Evolutionary conservation across 2,888 invertebrate genomes (phyloP), one percentile per base, ranked within the genome.

Genomic region (Heliconius charithonia): DNA sequence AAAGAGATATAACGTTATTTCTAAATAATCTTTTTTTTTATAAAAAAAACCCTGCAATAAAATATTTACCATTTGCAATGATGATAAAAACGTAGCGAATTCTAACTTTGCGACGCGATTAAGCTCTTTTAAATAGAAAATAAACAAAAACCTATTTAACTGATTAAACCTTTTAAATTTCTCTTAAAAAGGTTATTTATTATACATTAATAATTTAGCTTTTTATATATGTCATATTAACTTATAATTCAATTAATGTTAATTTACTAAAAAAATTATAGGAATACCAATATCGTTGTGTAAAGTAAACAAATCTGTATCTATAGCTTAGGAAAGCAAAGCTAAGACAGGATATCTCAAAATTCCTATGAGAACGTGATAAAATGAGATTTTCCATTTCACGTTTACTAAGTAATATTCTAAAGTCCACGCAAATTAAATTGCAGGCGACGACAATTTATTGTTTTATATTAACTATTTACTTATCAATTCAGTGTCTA

Each of bases 131-230:
- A 12, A 37, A 37, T n/a, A 66, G 12, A 22, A 22, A 12, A 66
- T 66, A 66, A 66, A 32, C 32, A 65, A 66, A 66, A 66, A 37
- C 9, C 37, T 66, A 37, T 66, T 67, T n/a, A 29, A n/a, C 32
- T n/a, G 67, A 67, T 67, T 67, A 41, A 41, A 41, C 13, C 3
- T 67, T 67, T 67, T n/a, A n/a, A n/a, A 67, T 12, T 25, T 66
- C 19, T 66, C 10, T 22, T 66, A 12, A 12, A 66, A 37, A 66
- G 2, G 22, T 66, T 16, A 66, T n/a, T n/a, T n/a, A n/a, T n/a
- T 66, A 22, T 22, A 66, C 16, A 22, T 32, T 4, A 45, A 45
- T 32, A 66, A 66, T 22, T 56, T 56, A 22, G 56, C 22, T 22
- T 22, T 45, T 41, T 37, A 10, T 37, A 45, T 45, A 13, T 45